Evolutionary conservation across 30 jellyfish, hydroid and myxozoan genomes (phyloP).

Genomic region (Catostylus mosaicus): DNA sequence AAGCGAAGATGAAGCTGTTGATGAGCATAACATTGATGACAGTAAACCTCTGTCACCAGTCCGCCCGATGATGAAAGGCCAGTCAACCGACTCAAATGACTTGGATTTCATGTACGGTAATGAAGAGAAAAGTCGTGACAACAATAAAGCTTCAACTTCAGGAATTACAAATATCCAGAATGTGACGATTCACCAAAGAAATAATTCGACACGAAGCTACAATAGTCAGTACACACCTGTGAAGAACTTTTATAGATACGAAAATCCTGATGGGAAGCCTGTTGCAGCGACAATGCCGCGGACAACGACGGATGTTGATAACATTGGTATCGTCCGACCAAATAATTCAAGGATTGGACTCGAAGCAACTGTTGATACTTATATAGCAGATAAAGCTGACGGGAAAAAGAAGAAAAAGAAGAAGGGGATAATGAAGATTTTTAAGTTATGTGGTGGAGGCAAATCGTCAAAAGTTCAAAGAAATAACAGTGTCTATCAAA

Average conservation of each 20-base stretch:
- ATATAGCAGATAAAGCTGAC: slow-evolving; percentile 26
- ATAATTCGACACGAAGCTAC: slow-evolving; percentile 57
- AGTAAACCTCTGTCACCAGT: slow-evolving; percentile 77
- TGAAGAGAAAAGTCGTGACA: slow-evolving; percentile 4
- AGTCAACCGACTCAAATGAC: slow-evolving; percentile 49
- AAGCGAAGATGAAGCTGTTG: slow-evolving; percentile 58
- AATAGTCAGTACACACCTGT: slow-evolving; percentile 72
- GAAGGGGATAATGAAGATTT: slow-evolving; percentile 82
- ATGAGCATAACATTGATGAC: slow-evolving; percentile 17
- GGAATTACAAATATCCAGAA: slow-evolving; percentile 30
- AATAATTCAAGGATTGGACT: slow-evolving; percentile 86
- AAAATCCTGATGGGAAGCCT: slow-evolving; percentile 74
- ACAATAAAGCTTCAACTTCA: not conserved
- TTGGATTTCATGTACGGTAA: slow-evolving; percentile 7
- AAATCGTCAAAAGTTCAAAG: slow-evolving; percentile 56
- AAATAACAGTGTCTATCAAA: slow-evolving; percentile 48
- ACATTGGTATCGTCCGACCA: slow-evolving; percentile 87
- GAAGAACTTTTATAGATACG: slow-evolving; percentile 68
- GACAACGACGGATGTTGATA: slow-evolving; percentile 68
- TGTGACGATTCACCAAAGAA: slow-evolving; percentile 48
- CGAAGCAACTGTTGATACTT: slow-evolving; percentile 65
- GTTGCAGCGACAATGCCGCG: slow-evolving; percentile 66
- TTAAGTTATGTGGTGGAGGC: slow-evolving; percentile 83
- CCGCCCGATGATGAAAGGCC: slow-evolving; percentile 73
- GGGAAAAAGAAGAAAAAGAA: slow-evolving; percentile 78